Base-by-base conservation (phyloP, 1,140 invertebrate species). In the Drosophila yakuba region DNA sequence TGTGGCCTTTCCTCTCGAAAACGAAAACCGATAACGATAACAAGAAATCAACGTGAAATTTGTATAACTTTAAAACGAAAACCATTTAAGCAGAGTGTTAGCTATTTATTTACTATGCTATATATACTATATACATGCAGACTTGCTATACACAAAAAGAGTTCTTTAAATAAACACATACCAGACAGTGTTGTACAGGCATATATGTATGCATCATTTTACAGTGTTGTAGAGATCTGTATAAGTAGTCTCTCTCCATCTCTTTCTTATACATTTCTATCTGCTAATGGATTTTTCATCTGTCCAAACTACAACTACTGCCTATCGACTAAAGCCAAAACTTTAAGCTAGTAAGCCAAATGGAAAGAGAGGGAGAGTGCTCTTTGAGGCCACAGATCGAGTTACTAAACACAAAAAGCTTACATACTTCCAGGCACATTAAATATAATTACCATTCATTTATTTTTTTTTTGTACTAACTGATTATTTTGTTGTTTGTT, bases 1-100 rank as follows among this genome's bases (percentile, higher is more conserved):
- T 89, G 84, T 89, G 84, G 84, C 84, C 84, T 89, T 85, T 80
- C 83, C 76, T 84, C 61, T 68, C 61, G 56, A 64, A 64, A 54
- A 78, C 52, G 61, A 38, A 71, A 77, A 56, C 17, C 36, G 54
- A 20, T 20, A 20, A 20, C 20, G 36, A 73, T 59, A 59, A 45
- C 11, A 55, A 54, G 48, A 68, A 69, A 55, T 39, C 58, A 52
- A 55, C 44, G 28, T 51, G 68, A 71, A 66, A 66, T 52, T 71
- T 52, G 55, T 58, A 45, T 52, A 63, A 78, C 76, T 73, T 63
- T 52, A 78, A 71, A 64, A 23, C 50, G 15, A 54, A 59, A 59
- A 41, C 39, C 50, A 74, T 64, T 25, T 69, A 52, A 57, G 54
- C 57, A 74, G 43, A 74, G 57, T 74, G 68, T 75, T 78, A 72